phyloP scores from a whole-genome alignment of 2,888 invertebrate genomes.

The Plusia festucae region DNA sequence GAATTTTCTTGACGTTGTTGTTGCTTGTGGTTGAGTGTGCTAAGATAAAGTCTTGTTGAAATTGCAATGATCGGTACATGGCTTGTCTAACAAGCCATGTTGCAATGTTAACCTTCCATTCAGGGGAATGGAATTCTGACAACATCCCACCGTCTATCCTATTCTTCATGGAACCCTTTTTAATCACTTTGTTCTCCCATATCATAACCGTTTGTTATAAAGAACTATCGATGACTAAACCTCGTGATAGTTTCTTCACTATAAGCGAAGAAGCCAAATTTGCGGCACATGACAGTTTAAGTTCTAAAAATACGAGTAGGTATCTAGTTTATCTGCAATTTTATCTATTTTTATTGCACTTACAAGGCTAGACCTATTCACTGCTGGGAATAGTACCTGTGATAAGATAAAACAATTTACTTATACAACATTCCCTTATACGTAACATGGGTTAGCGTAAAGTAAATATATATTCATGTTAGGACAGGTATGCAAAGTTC shows the following conservation, averaged over 20 bases:
- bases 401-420: constrained; percentile 10
- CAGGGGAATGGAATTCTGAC: no score
- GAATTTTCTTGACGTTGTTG: background rate
- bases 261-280: no score
- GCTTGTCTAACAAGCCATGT: no score
- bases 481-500: constrained; percentile 38
- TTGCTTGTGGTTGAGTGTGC: background rate
- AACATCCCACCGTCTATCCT: no score
- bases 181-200: no score
- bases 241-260: no score
- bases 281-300: no score
- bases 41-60: background rate
- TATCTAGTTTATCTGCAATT: background rate
- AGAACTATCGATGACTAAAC: no score
- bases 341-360: background rate
- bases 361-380: background rate
- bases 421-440: constrained; percentile 10
- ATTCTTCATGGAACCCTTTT: no score
- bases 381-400: background rate
- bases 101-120: no score
- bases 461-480: constrained; percentile 41
- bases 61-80: background rate
- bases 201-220: no score
- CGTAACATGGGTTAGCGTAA: constrained; percentile 34
- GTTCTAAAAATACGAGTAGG: no score